A percentile compares a stretch with the other conserved stretches of the same genome.
phyloP scores from a whole-genome alignment of 2,113 vertebrate genomes.

The Gopherus evgoodei region DNA sequence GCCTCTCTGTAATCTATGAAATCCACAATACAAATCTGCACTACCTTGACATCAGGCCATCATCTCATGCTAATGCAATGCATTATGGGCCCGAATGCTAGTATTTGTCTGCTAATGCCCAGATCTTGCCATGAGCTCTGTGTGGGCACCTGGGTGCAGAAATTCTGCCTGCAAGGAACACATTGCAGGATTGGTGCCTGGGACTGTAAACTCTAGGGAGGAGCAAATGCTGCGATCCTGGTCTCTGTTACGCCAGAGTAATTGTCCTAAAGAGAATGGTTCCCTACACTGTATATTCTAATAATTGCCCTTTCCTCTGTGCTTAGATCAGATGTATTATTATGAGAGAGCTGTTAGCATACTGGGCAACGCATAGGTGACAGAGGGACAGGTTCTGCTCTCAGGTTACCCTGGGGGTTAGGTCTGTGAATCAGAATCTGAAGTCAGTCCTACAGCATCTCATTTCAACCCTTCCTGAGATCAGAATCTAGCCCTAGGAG shows the following conservation, averaged over 20 bases:
- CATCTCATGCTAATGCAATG: not conserved
- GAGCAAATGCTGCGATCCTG: not conserved
- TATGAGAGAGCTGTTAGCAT: not conserved
- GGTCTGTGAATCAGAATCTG: not conserved
- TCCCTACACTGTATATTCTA: not conserved
- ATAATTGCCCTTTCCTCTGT: not conserved
- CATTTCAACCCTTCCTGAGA: not conserved
- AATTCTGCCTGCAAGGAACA: not conserved
- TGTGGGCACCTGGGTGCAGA: fast-evolving
- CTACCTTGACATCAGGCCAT: not conserved
- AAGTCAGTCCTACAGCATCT: not conserved
- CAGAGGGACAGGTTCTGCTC: not conserved
- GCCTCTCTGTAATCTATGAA: not conserved
- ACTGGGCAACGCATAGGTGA: not conserved
- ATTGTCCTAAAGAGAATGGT: not conserved
- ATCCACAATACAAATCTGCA: not conserved
- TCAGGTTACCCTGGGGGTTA: not conserved
- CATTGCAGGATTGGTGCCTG: not conserved
- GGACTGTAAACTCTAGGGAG: not conserved
- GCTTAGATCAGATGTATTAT: not conserved
- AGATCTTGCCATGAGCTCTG: not conserved
- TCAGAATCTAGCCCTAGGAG: not conserved
- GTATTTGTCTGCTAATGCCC: not conserved
- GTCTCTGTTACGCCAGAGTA: not conserved
- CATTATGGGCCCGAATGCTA: not conserved